Evolutionary conservation across 2,797 vertebrate species (phyloP), one percentile per base, ranked within the genome.

Genomic region (Mormyrops boulengeri): DNA sequence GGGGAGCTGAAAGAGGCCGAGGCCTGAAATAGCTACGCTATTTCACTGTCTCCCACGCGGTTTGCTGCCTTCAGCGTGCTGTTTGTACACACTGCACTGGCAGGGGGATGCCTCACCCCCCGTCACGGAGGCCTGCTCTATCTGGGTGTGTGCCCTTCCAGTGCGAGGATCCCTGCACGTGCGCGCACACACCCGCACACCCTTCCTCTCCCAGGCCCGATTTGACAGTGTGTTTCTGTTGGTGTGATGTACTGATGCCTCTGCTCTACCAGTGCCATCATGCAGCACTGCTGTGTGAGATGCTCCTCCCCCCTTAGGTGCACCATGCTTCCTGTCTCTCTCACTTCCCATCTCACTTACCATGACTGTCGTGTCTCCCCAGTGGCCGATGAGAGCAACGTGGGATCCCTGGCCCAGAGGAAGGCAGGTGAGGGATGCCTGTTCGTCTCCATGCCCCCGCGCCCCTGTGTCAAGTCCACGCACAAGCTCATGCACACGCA

Each of bases 311-410:
- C 41, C 19, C 55, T 47, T 14, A 2, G 19, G 8, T 8, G 12
- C 19, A 49, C 86, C 82, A 14, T 2, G 5, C 53, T 55, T 38
- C 38, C 49, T 60, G 12, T 89, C 80, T 84, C 90, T 91, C 22
- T 93, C 90, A 93, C 91, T 94, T 60, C 22, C 38, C 22, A 17
- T 80, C 92, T 94, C 92, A 90, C 92, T 95, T 69, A 90, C 92
- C 17, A 8, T 8, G 52, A 57, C 22, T 87, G 50, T 87, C 12
- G 11, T 57, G 26, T 87, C 92, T 89, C 91, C 93, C 88, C 92
- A 97, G 95, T 97, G 94, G 95, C 96, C 93, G 97, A 97, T 96
- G 96, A 97, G 96, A 96, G 96, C 94, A 96, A 96, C 91, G 92
- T 96, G 92, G 93, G 93, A 90, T 95, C 94, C 90, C 90, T 97